These are phyloP conservation scores for Meghimatium bilineatum DNA, from an alignment of 2,888 invertebrate species.

Conservation along the genomic window DNA sequence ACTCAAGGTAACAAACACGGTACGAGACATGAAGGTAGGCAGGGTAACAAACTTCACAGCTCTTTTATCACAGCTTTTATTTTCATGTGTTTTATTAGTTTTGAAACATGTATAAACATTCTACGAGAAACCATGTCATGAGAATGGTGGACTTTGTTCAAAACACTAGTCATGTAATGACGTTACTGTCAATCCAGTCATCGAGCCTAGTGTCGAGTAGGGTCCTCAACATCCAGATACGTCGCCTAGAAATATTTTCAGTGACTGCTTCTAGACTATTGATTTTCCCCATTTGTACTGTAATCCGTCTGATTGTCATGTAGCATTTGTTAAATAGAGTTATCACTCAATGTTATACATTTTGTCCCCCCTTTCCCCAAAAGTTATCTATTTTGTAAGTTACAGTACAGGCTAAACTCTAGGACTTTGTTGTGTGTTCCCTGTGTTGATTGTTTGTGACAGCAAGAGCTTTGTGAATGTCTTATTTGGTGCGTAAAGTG, in stretches of 20 bases:
- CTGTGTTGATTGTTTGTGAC: neutral
- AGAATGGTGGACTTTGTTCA: neutral
- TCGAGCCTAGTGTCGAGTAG: constrained; percentile 18
- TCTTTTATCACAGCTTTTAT: no score
- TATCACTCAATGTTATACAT: neutral
- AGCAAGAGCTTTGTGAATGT: neutral
- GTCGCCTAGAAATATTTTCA: constrained; percentile 39
- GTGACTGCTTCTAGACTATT: constrained; percentile 34
- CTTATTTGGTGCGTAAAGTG: neutral
- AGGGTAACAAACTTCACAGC: no score
- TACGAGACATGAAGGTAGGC: no score
- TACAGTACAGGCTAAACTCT: neutral
- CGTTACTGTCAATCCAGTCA: constrained; percentile 3
- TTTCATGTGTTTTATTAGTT: no score
- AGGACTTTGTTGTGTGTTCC: neutral
- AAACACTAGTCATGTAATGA: neutral
- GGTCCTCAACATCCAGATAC: constrained; percentile 17
- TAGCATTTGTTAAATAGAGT: neutral
- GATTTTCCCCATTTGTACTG: constrained; percentile 32
- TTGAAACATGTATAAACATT: no score
- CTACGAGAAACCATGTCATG: neutral
- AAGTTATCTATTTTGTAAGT: no score
- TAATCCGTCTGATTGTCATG: constrained; percentile 18
- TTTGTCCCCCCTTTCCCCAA: no score
- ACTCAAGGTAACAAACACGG: no score